These are phyloP conservation scores for Myiozetetes cayanensis DNA, from an alignment of 2,113 vertebrate genomes.

Conservation along the genomic window DNA sequence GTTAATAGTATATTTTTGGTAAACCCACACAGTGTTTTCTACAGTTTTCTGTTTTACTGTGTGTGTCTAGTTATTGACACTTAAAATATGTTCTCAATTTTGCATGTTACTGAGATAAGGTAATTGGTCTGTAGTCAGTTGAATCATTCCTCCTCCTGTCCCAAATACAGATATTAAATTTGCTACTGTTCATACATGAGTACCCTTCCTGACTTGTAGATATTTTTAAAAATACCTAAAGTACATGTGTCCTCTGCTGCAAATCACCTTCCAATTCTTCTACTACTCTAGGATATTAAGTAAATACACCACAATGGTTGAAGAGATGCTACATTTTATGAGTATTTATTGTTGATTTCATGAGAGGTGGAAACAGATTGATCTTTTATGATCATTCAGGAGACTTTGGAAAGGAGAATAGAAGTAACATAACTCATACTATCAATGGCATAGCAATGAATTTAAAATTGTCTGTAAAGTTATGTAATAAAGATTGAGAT, in stretches of 20 bases:
- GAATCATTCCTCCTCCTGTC: neutral
- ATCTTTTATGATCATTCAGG: neutral
- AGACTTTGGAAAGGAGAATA: neutral
- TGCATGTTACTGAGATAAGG: neutral
- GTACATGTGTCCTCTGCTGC: neutral
- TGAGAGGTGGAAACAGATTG: slow-evolving; percentile 23
- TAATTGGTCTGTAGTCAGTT: neutral
- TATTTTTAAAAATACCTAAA: neutral
- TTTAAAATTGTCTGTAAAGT: neutral
- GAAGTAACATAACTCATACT: neutral
- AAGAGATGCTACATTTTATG: slow-evolving; percentile 9
- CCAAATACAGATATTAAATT: neutral
- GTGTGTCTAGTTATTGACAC: rapidly evolving
- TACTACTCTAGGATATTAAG: neutral
- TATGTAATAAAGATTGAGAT: neutral
- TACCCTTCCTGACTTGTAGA: neutral
- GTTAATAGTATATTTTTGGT: neutral
- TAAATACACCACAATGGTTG: neutral
- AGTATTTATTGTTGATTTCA: slow-evolving; percentile 45
- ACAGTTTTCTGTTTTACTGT: neutral
- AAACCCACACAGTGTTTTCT: neutral
- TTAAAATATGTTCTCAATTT: neutral
- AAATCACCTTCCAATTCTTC: neutral
- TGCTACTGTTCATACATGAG: neutral
- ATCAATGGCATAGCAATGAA: neutral